Evolutionary conservation across 2,888 invertebrate species (phyloP), one percentile per base, ranked within the genome.

Genomic region (Chirona hameri): DNA sequence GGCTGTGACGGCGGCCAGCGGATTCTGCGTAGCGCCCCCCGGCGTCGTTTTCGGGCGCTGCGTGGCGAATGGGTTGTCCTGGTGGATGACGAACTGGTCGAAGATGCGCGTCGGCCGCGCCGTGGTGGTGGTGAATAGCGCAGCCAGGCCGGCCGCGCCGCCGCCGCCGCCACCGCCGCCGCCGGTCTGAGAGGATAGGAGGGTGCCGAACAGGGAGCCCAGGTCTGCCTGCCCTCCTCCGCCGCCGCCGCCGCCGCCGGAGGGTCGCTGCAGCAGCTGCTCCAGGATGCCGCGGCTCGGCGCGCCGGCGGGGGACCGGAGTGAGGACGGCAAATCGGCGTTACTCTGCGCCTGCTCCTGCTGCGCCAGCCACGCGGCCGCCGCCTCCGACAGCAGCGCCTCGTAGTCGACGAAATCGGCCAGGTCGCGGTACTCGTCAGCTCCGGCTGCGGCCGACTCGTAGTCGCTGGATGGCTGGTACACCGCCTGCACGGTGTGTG

Each of bases 71-170:
- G 76, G 76, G 39, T 76, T 76, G 39, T 46, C 76, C 21, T 76
- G 39, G 39, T 24, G 39, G 76, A 76, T 76, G 27, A 76, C 76
- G 76, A 46, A 76, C 18, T 39, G 5, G 76, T 76, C 76, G 76
- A 76, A 76, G 76, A 76, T 76, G 21, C 76, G 76, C 46, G 76
- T 76, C 46, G 76, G 76, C 46, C 76, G 76, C 24, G 24, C 39
- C 24, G 76, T 76, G 76, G 76, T 76, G 76, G 46, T 76, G 76
- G 76, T 76, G 18, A 76, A 24, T 9, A 76, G 76, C 46, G 76
- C 76, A 9, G 76, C 76, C 46, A 76, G 46, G 21, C 31, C 65
- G 24, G 57, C 27, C 10, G 65, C 12, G 27, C 27, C 65, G 31
- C 72, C 72, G 31, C 72, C 72, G 31, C 31, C 31, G 29, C 69